A percentile compares a stretch with the other conserved stretches of the same genome.
These are phyloP conservation scores for Drosophila colorata DNA, from an alignment of 2,888 invertebrate species.

Conservation along the genomic window DNA sequence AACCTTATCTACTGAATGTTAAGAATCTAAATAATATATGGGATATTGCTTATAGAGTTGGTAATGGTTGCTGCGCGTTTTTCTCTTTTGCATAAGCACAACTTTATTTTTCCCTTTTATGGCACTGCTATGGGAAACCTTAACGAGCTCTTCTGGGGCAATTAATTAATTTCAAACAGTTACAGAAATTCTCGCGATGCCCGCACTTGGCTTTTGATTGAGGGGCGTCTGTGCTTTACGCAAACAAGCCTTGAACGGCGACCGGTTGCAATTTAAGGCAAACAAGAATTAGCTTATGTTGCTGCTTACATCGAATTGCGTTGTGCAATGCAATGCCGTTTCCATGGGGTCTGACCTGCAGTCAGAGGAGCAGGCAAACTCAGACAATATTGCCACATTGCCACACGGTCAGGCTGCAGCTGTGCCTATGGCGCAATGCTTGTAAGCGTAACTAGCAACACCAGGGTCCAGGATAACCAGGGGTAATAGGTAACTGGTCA, in stretches of 20 bases:
- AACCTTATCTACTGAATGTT: too few relatives aligned
- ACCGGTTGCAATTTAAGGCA: slow-evolving; percentile 4
- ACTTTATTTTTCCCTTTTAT: too few relatives aligned
- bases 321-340: slow-evolving; percentile 3
- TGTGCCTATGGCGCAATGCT: slow-evolving; percentile 43
- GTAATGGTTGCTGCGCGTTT: too few relatives aligned
- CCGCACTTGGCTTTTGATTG: background rate
- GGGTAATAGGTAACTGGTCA: slow-evolving; percentile 1
- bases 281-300: too few relatives aligned
- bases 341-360: slow-evolving; percentile 20
- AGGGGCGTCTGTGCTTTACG: background rate
- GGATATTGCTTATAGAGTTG: too few relatives aligned
- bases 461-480: background rate
- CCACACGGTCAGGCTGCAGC: slow-evolving; percentile 18
- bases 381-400: slow-evolving; percentile 27
- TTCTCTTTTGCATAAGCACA: too few relatives aligned
- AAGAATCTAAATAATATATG: too few relatives aligned
- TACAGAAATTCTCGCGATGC: background rate
- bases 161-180: too few relatives aligned
- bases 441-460: background rate
- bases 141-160: background rate
- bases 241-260: background rate
- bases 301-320: too few relatives aligned
- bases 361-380: slow-evolving; percentile 21
- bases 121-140: too few relatives aligned